These are phyloP conservation scores for Eupithecia insigniata DNA, from an alignment of 2,888 invertebrate genomes.

Conservation along the genomic window DNA sequence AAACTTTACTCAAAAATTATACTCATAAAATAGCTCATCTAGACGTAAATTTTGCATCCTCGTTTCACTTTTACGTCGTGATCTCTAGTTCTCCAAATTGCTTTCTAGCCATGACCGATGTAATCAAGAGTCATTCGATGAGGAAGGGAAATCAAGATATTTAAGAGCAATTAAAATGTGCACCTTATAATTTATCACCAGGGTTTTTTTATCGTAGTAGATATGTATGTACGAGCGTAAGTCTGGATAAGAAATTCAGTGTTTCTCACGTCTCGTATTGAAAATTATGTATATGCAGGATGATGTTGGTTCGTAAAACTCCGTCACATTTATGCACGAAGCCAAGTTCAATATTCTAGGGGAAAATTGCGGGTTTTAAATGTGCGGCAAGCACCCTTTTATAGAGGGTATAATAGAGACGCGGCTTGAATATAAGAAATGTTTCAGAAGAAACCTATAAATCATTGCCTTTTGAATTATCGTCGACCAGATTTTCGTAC, in stretches of 20 bases:
- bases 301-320: constrained; percentile 7
- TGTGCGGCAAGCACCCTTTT: constrained; percentile 35
- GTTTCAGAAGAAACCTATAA: constrained; percentile 16
- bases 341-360: constrained; percentile 43
- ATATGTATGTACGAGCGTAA: background rate
- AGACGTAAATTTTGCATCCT: background rate
- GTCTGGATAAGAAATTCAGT: background rate
- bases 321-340: constrained; percentile 6
- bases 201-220: background rate
- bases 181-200: no score
- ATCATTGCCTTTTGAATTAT: constrained; percentile 25
- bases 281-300: constrained; percentile 17
- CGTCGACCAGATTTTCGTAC: constrained; percentile 12
- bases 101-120: background rate
- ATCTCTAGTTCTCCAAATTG: background rate
- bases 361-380: constrained; percentile 43
- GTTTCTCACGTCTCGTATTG: constrained; percentile 12
- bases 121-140: background rate
- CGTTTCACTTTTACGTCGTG: background rate
- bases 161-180: background rate
- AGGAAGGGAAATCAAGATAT: background rate
- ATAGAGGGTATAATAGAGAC: constrained; percentile 38
- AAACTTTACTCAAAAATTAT: no score
- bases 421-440: constrained; percentile 25
- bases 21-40: background rate